Conservation (phyloP, 1,140 invertebrate genomes). For the Hydropsyche tenuis region DNA sequence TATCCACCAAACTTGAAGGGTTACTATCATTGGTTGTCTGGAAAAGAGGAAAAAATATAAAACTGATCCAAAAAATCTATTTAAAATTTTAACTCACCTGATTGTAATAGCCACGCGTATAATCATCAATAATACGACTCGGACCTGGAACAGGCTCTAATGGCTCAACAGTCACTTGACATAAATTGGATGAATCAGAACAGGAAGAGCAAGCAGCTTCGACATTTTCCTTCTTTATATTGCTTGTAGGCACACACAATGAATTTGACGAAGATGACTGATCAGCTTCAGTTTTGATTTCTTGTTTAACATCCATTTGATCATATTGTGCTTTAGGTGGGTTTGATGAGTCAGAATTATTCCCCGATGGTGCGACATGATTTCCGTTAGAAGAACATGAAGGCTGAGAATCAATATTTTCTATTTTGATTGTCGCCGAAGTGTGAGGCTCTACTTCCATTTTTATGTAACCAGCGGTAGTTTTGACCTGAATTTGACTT, state of each 20-base stretch:
- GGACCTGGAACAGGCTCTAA: constrained; percentile 35
- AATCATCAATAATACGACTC: constrained; percentile 17
- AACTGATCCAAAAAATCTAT: not conserved
- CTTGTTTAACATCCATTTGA: constrained; percentile 44
- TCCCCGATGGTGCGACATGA: constrained; percentile 18
- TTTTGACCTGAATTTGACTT: no score
- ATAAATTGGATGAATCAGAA: not conserved
- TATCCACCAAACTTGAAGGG: not conserved
- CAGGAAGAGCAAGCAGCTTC: not conserved
- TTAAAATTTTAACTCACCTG: constrained; percentile 11
- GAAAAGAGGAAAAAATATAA: not conserved
- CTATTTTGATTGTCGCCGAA: constrained; percentile 8
- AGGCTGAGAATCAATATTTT: not conserved
- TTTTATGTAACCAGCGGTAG: not conserved
- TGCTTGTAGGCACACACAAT: not conserved
- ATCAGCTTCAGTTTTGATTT: constrained; percentile 18
- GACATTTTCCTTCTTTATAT: constrained; percentile 35
- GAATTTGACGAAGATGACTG: not conserved
- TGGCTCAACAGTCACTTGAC: not conserved
- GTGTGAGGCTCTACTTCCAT: not conserved
- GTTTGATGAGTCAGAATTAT: constrained; percentile 12
- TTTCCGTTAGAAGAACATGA: not conserved
- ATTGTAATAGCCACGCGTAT: constrained; percentile 37
- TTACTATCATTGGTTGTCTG: constrained; percentile 1
- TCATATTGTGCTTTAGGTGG: not conserved